A percentile compares a stretch with the other conserved stretches of the same genome.
Evolutionary conservation across 2,113 vertebrate genomes (phyloP).

Genomic region (Cromileptes altivelis): DNA sequence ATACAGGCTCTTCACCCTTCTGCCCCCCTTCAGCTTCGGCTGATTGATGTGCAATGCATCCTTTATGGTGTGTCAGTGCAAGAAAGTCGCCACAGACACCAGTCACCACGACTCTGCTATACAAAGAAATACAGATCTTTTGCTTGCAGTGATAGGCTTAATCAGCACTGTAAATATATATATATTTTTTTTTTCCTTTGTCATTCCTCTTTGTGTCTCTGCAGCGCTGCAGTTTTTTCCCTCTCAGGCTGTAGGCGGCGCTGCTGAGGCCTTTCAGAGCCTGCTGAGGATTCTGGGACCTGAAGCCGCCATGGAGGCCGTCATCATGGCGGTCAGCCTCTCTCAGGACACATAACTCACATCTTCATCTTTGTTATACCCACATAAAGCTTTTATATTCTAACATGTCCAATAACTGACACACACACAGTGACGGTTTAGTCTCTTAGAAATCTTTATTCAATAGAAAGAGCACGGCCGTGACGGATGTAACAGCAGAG

Average conservation of each 20-base stretch:
- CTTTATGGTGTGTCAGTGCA: too few species aligned
- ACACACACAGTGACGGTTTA: neutral
- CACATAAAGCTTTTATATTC: neutral
- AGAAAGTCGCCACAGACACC: too few species aligned
- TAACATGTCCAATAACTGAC: neutral
- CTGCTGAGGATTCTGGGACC: constrained; percentile 85
- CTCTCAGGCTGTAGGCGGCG: constrained; percentile 41
- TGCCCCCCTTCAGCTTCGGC: too few species aligned
- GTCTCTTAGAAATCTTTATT: constrained; percentile 86
- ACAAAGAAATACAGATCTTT: too few species aligned
- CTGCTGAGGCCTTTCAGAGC: constrained; percentile 82
- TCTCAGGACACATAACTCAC: constrained; percentile 15
- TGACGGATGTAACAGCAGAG: constrained; percentile 57
- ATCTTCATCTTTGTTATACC: neutral
- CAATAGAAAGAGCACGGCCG: constrained; percentile 87
- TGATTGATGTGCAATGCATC: too few species aligned
- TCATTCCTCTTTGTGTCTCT: neutral
- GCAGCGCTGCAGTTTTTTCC: constrained; percentile 83
- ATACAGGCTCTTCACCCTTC: too few species aligned
- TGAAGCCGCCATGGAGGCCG: constrained; percentile 86
- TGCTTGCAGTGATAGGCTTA: too few species aligned
- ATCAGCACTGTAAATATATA: too few species aligned
- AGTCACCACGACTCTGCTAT: too few species aligned
- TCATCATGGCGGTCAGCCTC: constrained; percentile 79
- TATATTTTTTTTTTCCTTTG: too few species aligned